Evolutionary conservation across 2,888 invertebrate genomes (phyloP).

Genomic region (Drosophila birchii): DNA sequence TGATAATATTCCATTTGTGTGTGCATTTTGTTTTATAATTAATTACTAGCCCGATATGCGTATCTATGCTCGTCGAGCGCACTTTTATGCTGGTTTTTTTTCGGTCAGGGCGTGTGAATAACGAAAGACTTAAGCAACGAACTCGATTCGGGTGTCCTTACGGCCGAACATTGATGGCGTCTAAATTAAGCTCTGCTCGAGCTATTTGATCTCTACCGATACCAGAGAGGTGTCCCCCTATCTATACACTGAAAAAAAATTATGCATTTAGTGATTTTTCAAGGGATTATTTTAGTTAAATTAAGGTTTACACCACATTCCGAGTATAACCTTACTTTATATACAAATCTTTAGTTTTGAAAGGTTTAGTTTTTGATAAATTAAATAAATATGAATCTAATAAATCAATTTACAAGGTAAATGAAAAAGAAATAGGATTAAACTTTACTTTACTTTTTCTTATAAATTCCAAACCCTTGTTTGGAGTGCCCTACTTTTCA

Average conservation of each 20-base stretch:
- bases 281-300: neutral
- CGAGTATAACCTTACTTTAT: neutral
- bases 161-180: conserved; percentile 60
- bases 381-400: neutral
- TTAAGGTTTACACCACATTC: rapidly evolving
- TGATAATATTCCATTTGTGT: conserved; percentile 60
- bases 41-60: conserved; percentile 52
- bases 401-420: no score
- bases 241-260: neutral
- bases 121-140: conserved; percentile 74
- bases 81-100: conserved; percentile 57
- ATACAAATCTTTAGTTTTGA: no score
- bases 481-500: neutral
- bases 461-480: neutral
- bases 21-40: conserved; percentile 65
- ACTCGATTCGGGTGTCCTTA: conserved; percentile 53
- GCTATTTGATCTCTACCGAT: conserved; percentile 68
- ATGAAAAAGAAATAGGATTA: neutral
- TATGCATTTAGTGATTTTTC: no score
- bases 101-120: conserved; percentile 44
- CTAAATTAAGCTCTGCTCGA: conserved; percentile 61
- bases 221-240: conserved; percentile 5
- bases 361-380: no score
- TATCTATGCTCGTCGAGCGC: conserved; percentile 27
- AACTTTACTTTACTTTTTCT: neutral